Base-by-base conservation (phyloP, 2,888 invertebrate species). In the Drosophila anomelani region DNA sequence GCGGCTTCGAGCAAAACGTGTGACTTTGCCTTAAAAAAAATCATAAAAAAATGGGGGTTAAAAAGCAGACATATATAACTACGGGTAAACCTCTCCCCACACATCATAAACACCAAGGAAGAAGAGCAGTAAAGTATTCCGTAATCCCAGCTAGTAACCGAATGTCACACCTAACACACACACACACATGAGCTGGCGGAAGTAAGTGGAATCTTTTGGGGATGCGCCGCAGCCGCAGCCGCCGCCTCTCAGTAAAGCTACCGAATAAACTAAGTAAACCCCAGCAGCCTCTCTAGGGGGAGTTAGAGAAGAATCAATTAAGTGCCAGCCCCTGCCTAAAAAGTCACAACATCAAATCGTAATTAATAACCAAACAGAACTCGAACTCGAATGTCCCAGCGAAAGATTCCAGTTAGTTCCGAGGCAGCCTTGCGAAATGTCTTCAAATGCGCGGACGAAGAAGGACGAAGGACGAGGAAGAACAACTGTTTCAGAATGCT, bases 61-160 rank as follows among this genome's bases (percentile, higher is more conserved):
- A 73, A 79, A 82, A 76, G 68, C 78, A 88, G 71, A 76, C 80
- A 88, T 85, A 88, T 85, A 88, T 70, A 85, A 73, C 68, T 85
- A 85, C 85, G 89, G 85, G 85, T 85, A 85, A 84, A 68, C 61
- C 76, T 56, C 74, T 56, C 56, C 29, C 67, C 68, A 68, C 68
- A 47, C 57, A 44, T 36, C 57, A 41, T 13, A 36, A 36, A 38
- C 68, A 57, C 73, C 44, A 55, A 49, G 46, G 32, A 34, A 20
- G 32, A 20, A 9, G 51, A 58, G 58, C 54, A 75, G 44, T 55
- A 39, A 68, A 62, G 41, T 70, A 69, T 47, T 61, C 54, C 54
- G 49, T 69, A 68, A 68, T 68, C 67, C 70, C 47, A 51, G 64
- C 64, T 66, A 66, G 66, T 66, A 66, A 66, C 58, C 66, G 49